These are phyloP conservation scores for Lampropteryx suffumata DNA, from an alignment of 2,888 invertebrate species.

Conservation along the genomic window DNA sequence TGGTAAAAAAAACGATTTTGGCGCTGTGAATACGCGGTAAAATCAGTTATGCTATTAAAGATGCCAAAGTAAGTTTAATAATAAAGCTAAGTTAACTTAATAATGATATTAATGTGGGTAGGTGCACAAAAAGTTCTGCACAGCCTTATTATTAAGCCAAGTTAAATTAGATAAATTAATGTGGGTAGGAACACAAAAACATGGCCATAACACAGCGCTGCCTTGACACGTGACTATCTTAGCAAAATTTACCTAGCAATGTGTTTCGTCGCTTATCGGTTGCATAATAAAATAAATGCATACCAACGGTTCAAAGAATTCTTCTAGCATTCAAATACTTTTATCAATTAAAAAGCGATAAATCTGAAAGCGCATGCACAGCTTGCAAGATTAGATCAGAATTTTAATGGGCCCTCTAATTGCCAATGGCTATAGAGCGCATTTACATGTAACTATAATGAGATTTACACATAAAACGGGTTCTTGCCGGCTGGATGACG, in stretches of 20 bases:
- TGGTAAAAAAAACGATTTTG: no score
- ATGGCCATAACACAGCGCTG: no score
- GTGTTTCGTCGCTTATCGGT: not conserved
- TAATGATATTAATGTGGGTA: no score
- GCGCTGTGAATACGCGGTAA: no score
- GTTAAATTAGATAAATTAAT: no score
- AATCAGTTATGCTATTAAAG: no score
- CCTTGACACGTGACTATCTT: no score
- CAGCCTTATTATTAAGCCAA: no score
- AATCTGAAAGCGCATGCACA: constrained; percentile 44
- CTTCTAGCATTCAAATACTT: constrained; percentile 25
- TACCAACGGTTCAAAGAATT: not conserved
- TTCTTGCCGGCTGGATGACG: not conserved
- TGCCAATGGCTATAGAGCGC: constrained; percentile 41
- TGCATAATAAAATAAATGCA: not conserved
- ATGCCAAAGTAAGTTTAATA: no score
- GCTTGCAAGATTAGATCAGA: constrained; percentile 51
- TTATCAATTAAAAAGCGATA: constrained; percentile 52
- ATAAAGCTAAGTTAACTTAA: no score
- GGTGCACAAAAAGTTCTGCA: no score
- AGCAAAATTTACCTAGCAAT: not conserved
- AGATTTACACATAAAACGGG: constrained; percentile 5
- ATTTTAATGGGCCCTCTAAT: constrained; percentile 57
- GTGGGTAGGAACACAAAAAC: no score
- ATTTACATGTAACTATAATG: constrained; percentile 3